Evolutionary conservation across 2,113 vertebrate species (phyloP).

Genomic region (Hiodon alosoides): DNA sequence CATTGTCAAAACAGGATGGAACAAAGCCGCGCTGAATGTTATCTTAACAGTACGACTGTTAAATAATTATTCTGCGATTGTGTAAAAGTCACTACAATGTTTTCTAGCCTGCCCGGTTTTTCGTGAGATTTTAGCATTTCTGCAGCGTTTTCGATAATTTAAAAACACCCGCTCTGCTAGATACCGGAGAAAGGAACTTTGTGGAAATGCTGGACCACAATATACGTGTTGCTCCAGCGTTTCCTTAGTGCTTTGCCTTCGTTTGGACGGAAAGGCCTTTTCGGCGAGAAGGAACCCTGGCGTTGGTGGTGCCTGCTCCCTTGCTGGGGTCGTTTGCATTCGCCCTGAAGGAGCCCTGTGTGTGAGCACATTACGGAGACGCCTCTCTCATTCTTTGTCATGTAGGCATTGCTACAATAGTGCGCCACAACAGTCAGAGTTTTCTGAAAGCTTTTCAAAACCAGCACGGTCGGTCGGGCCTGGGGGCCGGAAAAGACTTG

Average conservation of each 20-base stretch:
- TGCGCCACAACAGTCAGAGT: constrained; percentile 21
- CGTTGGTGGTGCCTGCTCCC: too few species aligned
- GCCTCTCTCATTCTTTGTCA: constrained; percentile 23
- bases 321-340: too few species aligned
- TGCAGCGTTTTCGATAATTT: neutral
- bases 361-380: constrained; percentile 21
- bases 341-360: neutral
- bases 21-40: neutral
- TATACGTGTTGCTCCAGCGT: neutral
- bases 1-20: too few species aligned
- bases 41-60: neutral
- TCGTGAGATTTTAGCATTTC: neutral
- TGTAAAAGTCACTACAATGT: neutral
- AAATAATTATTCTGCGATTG: neutral
- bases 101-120: neutral
- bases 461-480: constrained; percentile 28
- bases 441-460: constrained; percentile 30
- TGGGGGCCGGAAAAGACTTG: constrained; percentile 37
- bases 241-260: neutral
- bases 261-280: neutral
- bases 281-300: neutral
- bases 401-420: constrained; percentile 21
- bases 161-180: neutral
- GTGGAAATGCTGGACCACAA: neutral
- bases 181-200: neutral